Conservation (phyloP, 2,888 invertebrate genomes). For the Cancer borealis region DNA sequence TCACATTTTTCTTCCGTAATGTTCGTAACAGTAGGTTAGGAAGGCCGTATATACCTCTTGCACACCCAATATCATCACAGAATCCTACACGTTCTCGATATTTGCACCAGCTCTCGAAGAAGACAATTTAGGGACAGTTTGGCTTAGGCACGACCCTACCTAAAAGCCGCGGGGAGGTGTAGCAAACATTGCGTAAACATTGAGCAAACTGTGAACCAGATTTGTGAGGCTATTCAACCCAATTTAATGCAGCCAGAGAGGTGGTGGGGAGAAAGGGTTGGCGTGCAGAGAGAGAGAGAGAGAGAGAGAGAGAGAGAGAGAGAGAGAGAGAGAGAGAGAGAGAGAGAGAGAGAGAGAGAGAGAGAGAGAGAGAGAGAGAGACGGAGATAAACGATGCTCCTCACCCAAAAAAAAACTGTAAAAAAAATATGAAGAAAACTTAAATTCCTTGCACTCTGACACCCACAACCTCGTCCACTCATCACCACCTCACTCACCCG, state of each 20-base stretch:
- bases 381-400: not conserved
- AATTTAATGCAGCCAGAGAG: constrained; percentile 37
- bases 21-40: not conserved
- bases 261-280: not conserved
- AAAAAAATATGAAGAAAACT: not conserved
- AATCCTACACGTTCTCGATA: not conserved
- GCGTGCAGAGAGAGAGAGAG: not conserved
- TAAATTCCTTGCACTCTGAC: not conserved
- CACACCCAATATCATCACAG: not conserved
- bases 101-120: not conserved
- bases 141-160: not conserved
- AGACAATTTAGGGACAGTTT: not conserved
- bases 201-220: constrained; percentile 10
- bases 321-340: constrained; percentile 62
- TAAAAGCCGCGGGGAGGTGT: constrained; percentile 22
- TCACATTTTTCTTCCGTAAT: not conserved
- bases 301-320: constrained; percentile 54
- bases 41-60: not conserved
- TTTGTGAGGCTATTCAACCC: not conserved
- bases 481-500: not conserved
- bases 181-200: constrained; percentile 33
- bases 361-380: constrained; percentile 53
- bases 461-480: not conserved
- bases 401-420: not conserved
- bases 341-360: constrained; percentile 61